phyloP scores from a whole-genome alignment of 2,888 invertebrate genomes.

The Xanthia icteritia region DNA sequence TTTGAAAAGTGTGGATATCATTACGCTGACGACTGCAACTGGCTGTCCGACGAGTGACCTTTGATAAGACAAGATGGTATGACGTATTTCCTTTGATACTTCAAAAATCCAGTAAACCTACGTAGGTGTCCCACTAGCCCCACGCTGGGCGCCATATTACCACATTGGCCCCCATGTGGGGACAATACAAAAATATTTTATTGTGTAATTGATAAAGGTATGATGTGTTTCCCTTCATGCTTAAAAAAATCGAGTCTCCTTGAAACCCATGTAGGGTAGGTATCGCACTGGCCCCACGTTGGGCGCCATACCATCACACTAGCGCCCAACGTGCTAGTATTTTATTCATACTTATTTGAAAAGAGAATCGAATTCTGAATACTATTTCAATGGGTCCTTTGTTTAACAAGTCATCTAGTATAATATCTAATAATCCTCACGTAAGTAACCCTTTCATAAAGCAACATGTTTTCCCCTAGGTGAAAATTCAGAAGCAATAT shows the following conservation, averaged over 20 bases:
- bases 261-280: neutral
- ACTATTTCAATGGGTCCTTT: neutral
- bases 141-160: too few relatives aligned
- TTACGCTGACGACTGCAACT: neutral
- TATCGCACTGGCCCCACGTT: neutral
- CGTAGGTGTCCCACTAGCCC: too few relatives aligned
- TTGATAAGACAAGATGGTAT: neutral
- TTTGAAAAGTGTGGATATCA: neutral
- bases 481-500: constrained; percentile 18
- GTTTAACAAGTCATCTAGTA: neutral
- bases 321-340: neutral
- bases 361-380: neutral
- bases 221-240: neutral
- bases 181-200: neutral
- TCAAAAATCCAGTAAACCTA: neutral
- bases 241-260: neutral
- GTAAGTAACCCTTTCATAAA: constrained; percentile 12
- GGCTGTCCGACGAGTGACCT: neutral
- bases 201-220: neutral
- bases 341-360: neutral
- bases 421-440: constrained; percentile 6
- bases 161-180: neutral
- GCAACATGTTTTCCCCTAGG: neutral
- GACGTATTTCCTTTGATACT: neutral
- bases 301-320: neutral